phyloP scores from a whole-genome alignment of 2,113 vertebrate species.

The Alligator mississippiensis region DNA sequence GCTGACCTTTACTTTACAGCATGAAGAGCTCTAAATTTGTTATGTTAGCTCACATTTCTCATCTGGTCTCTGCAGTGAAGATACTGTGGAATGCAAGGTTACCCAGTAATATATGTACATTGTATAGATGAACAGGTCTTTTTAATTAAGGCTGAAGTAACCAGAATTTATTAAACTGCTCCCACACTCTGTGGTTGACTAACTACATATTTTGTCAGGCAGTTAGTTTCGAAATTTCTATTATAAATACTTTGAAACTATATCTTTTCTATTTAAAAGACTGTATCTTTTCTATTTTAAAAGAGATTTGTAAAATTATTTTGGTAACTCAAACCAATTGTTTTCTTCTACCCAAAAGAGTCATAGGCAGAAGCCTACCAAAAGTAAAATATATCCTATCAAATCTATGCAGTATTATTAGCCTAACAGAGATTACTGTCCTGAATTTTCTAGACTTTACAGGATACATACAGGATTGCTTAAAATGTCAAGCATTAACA shows the following conservation, averaged over 20 bases:
- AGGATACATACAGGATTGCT: background rate
- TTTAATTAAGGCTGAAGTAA: background rate
- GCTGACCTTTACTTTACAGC: background rate
- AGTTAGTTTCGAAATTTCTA: background rate
- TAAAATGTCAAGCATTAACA: background rate
- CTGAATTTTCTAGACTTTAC: background rate
- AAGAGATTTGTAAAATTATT: background rate
- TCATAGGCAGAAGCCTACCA: background rate
- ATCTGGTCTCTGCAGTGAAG: background rate
- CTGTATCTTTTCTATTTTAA: background rate
- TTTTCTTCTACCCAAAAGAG: background rate
- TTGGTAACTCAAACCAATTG: background rate
- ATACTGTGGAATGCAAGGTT: background rate
- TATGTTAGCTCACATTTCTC: background rate
- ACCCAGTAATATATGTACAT: accelerated
- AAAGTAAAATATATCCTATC: background rate
- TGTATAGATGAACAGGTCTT: accelerated
- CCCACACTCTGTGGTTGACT: no score
- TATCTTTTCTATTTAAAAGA: background rate
- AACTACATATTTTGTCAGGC: background rate
- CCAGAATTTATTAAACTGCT: background rate
- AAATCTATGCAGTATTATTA: background rate
- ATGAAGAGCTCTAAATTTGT: background rate
- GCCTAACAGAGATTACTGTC: background rate
- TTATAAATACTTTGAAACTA: background rate